These are phyloP conservation scores for Anneissia japonica DNA, from an alignment of 35 echinoderm and acorn worm genomes.

Conservation along the genomic window DNA sequence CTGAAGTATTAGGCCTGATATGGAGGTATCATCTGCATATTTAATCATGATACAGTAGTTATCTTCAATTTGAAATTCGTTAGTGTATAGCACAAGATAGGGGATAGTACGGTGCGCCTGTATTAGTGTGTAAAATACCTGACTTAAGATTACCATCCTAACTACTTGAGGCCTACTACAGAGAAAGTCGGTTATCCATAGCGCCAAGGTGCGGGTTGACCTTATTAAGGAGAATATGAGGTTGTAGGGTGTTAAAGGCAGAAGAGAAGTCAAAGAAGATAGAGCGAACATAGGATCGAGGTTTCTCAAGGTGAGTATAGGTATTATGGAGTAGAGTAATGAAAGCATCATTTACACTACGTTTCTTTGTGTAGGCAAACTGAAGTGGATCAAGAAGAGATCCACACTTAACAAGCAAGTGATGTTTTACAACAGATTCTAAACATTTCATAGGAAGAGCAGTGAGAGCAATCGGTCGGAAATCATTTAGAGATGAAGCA, in stretches of 20 bases:
- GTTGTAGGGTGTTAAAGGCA: slow-evolving; percentile 20
- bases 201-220: not conserved
- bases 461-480: not conserved
- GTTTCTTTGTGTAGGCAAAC: slow-evolving; percentile 7
- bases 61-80: too few relatives aligned
- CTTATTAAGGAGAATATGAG: slow-evolving; percentile 4
- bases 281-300: not conserved
- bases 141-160: too few relatives aligned
- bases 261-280: slow-evolving; percentile 5
- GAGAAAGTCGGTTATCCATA: too few relatives aligned
- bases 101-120: too few relatives aligned
- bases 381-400: not conserved
- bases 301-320: not conserved
- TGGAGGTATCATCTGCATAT: too few relatives aligned
- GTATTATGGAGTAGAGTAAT: not conserved
- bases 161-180: too few relatives aligned
- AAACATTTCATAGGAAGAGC: slow-evolving; percentile 10
- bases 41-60: too few relatives aligned
- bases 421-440: not conserved
- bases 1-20: too few relatives aligned
- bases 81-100: too few relatives aligned
- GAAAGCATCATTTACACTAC: not conserved
- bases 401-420: not conserved
- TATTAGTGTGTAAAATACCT: too few relatives aligned
- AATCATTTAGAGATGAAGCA: not conserved